Base-by-base conservation (phyloP, 2,797 vertebrate species). In the Oreochromis grahami region DNA sequence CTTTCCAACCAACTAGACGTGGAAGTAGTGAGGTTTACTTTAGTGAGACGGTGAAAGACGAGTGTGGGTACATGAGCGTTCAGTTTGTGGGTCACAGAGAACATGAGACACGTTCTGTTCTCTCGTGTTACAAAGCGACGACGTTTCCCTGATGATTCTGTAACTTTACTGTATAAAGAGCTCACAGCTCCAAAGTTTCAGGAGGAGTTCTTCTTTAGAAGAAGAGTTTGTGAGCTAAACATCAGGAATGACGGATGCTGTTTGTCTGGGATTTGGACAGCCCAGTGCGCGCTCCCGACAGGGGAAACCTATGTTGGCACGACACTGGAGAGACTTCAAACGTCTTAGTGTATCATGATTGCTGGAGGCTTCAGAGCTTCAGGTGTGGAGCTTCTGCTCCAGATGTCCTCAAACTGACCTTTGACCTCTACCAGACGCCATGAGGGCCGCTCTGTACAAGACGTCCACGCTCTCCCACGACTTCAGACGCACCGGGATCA, bases 391-490 rank as follows among this genome's bases (percentile, higher is more conserved):
- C 0, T 56, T 55, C 53, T 29, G 53, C 24, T 55, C 53, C 24
- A 55, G 1, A 29, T 55, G 1, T 55, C 24, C 24, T 55, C 53
- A 55, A 55, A 55, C 53, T 55, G 53, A 55, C 53, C 53, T 55
- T 55, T 55, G 53, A 55, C 24, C 53, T 55, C 1, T 29, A 15
- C 0, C 24, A 55, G 13, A 0, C 2, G 0, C 13, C 53, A 80
- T 98, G 83, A 97, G 95, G 84, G 97, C 97, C 1, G 95, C 95
- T 0, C 93, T 98, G 85, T 97, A 96, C 3, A 97, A 98, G 86
- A 95, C 96, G 83, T 97, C 97, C 88, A 94, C 95, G 0, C 88
- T 98, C 77, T 97, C 97, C 1, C 97, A 96, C 0, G 94, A 98
- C 84, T 94, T 98, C 86, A 94, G 93, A 13, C 97, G 96, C 80